Conservation (phyloP, 2,113 vertebrate species). For the Triplophysa tibetana region DNA sequence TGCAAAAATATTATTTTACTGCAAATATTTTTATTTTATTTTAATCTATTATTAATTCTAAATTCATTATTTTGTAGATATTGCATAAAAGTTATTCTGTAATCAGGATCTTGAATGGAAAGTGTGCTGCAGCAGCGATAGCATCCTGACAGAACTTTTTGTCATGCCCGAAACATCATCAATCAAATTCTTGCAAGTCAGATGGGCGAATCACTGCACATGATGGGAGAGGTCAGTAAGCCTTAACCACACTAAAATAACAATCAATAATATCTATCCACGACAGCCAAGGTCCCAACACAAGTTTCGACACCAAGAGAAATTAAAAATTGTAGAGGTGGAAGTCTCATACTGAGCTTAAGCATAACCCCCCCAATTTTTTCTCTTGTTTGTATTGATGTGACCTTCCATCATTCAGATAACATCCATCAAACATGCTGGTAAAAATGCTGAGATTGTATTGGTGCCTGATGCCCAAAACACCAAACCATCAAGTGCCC, state of each 20-base stretch:
- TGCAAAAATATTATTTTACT: too few relatives aligned
- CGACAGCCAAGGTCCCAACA: slow-evolving; percentile 6
- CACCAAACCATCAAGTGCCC: not conserved
- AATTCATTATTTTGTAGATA: not conserved
- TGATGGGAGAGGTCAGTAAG: slow-evolving; percentile 29
- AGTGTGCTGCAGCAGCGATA: slow-evolving; percentile 9
- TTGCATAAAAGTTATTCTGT: not conserved
- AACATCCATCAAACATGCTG: slow-evolving; percentile 33
- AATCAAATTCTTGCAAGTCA: slow-evolving; percentile 33
- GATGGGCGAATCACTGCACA: slow-evolving; percentile 21
- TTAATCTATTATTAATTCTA: too few relatives aligned
- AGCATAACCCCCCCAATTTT: slow-evolving; percentile 49
- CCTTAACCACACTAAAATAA: slow-evolving; percentile 37
- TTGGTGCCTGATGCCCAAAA: slow-evolving; percentile 11
- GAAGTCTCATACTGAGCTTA: not conserved
- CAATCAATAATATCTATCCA: slow-evolving; percentile 45
- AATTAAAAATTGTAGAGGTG: slow-evolving; percentile 17
- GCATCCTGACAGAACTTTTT: slow-evolving; percentile 8
- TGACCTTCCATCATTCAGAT: slow-evolving; percentile 61
- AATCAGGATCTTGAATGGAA: not conserved
- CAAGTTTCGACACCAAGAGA: slow-evolving; percentile 15
- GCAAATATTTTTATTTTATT: too few relatives aligned
- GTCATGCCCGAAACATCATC: slow-evolving; percentile 2
- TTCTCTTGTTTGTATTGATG: slow-evolving; percentile 66
- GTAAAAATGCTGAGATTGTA: slow-evolving; percentile 22